Evolutionary conservation across 2,888 invertebrate genomes (phyloP).

Genomic region (Arge pagana): DNA sequence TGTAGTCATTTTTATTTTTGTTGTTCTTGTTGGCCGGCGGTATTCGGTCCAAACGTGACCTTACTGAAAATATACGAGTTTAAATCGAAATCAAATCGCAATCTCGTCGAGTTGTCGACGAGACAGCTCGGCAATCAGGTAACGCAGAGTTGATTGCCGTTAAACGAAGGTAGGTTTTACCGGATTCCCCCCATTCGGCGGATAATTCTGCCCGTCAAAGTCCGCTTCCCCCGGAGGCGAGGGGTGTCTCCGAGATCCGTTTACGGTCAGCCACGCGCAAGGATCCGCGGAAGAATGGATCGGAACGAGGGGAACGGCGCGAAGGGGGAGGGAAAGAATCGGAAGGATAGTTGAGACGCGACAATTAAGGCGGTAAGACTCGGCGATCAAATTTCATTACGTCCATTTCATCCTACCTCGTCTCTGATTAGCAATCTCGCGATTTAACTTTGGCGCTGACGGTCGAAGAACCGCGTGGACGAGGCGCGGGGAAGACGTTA

Average conservation of each 20-base stretch:
- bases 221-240: neutral
- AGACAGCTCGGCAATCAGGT: constrained; percentile 3
- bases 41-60: too few species aligned
- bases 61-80: too few species aligned
- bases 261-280: constrained; percentile 14
- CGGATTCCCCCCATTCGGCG: constrained; percentile 5
- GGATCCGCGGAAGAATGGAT: neutral
- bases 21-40: neutral
- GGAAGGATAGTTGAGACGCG: too few species aligned
- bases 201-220: neutral
- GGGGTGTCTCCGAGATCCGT: constrained; percentile 20
- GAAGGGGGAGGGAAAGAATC: neutral
- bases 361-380: neutral
- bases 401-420: neutral
- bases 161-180: constrained; percentile 2
- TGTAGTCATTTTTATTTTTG: neutral
- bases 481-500: too few species aligned
- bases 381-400: neutral
- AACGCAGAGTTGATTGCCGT: constrained; percentile 16
- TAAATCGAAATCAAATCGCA: too few species aligned
- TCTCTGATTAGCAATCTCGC: too few species aligned
- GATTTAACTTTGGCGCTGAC: too few species aligned
- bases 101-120: too few species aligned
- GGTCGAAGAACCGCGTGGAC: too few species aligned
- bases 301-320: neutral